These are phyloP conservation scores for Lasius platythorax DNA, from an alignment of 2,888 invertebrate species.

Conservation along the genomic window DNA sequence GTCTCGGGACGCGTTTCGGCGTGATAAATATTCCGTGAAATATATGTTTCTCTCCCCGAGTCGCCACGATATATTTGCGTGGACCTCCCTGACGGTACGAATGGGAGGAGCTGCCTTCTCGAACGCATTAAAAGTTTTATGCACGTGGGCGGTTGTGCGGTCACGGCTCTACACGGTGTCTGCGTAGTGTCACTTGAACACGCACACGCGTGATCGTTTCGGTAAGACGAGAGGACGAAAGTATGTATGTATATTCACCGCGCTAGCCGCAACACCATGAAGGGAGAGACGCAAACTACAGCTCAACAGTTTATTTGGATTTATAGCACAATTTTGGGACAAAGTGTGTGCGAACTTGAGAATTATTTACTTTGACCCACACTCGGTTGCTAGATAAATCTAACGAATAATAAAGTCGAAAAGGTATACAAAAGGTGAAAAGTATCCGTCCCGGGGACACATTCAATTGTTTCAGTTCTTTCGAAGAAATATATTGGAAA, in stretches of 20 bases:
- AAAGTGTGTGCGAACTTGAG: neutral
- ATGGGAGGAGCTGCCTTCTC: constrained; percentile 33
- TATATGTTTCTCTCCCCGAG: constrained; percentile 12
- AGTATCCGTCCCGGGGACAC: neutral
- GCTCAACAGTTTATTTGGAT: neutral
- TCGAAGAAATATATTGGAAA: too few relatives aligned
- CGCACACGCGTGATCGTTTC: constrained; percentile 17
- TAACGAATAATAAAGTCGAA: neutral
- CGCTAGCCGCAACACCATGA: neutral
- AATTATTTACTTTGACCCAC: neutral
- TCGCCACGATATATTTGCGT: neutral
- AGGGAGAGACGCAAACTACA: neutral
- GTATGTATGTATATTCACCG: constrained; percentile 50
- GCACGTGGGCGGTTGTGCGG: constrained; percentile 70
- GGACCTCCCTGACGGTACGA: constrained; percentile 19
- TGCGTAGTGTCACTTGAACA: constrained; percentile 76
- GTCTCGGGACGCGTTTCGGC: neutral
- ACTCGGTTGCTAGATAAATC: neutral
- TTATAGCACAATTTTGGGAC: neutral
- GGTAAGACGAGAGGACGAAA: constrained; percentile 70
- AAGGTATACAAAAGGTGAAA: neutral
- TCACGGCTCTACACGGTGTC: constrained; percentile 72
- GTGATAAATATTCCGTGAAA: constrained; percentile 35
- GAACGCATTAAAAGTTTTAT: constrained; percentile 77
- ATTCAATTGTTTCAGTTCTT: neutral